Evolutionary conservation across 2,888 invertebrate genomes (phyloP), one percentile per base, ranked within the genome.

Genomic region (Kryphioiulus occultus): DNA sequence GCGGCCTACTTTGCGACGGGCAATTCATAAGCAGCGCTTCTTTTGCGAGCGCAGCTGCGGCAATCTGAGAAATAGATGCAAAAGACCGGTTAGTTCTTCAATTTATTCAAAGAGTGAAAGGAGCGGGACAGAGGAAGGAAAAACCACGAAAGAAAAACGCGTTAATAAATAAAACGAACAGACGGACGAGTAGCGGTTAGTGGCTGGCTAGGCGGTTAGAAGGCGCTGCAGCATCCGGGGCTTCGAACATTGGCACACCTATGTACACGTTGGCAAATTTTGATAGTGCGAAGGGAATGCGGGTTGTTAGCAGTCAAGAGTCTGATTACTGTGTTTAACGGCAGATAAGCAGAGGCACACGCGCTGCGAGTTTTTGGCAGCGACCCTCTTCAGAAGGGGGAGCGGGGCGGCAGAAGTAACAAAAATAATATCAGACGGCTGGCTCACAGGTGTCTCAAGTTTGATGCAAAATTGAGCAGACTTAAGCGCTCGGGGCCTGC

Each of bases 401-500:
- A 68, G 68, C 68, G 26, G 68, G 68, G 59, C 59, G 22, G n/a
- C 15, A 30, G 15, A 30, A 17, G 30, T 78, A 78, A 78, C 30
- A 78, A 78, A 78, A 78, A 78, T 78, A 78, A 78, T 30, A 30
- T 78, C 78, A 15, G 22, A 26, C 30, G 10, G 12, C 30, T 15
- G 30, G 30, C 78, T 78, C 30, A 78, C 30, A 78, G 78, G 78
- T 78, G 78, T 15, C 78, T 30, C 78, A 78, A 78, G 17, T 78
- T 78, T 78, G 78, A 78, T 78, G 78, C 78, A 78, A 78, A 78
- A 78, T 78, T 78, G 78, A 78, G 78, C 78, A 78, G 78, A 78
- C 22, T 78, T 78, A 30, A 78, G 78, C 78, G 12, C 78, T 78
- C 78, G 78, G 78, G 59, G 78, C 78, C 30, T 78, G 78, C 30